Evolutionary conservation across 2,888 invertebrate species (phyloP).

Genomic region (Heteromyza rotundicornis): DNA sequence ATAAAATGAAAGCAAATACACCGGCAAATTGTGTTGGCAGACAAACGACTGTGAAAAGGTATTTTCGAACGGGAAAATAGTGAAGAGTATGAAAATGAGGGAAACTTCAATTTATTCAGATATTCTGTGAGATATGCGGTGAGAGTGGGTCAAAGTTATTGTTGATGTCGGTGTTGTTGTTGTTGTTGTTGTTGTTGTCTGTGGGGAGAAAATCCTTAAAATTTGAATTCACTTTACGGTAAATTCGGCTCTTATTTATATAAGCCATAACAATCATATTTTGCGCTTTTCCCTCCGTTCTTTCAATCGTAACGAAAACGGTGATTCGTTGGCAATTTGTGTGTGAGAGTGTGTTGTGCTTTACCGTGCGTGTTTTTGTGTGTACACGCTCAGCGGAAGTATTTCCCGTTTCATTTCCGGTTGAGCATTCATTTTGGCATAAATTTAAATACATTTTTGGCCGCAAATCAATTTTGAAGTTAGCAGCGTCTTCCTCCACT

Average conservation of each 20-base stretch:
- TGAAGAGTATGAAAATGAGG: no score
- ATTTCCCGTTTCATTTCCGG: conserved; percentile 12
- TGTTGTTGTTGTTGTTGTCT: background rate
- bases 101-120: no score
- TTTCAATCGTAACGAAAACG: background rate
- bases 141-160: conserved; percentile 3
- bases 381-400: background rate
- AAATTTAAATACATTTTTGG: background rate
- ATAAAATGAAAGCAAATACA: no score
- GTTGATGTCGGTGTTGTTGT: no score
- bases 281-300: no score
- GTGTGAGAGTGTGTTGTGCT: background rate
- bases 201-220: background rate
- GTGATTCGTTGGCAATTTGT: background rate
- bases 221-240: conserved; percentile 4
- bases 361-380: no score
- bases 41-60: background rate
- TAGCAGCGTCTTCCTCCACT: background rate
- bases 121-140: no score
- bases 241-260: background rate
- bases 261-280: no score
- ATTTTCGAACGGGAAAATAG: background rate
- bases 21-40: no score
- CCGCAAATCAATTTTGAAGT: conserved; percentile 6
- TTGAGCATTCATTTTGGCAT: background rate